Evolutionary conservation across 2,113 vertebrate genomes (phyloP).

Genomic region (Ramphastos sulfuratus): DNA sequence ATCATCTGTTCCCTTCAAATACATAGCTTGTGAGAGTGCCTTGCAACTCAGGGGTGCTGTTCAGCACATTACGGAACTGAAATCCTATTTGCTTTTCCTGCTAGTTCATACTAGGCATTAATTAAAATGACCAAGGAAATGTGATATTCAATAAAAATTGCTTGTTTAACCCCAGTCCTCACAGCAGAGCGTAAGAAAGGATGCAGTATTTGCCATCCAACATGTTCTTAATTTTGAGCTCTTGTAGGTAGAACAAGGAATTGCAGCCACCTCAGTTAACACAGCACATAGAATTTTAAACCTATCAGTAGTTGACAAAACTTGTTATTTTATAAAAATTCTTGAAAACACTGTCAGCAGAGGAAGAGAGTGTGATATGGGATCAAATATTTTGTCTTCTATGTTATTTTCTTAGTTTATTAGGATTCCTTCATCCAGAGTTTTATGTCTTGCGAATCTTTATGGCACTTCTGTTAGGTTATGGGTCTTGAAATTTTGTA

Average conservation of each 20-base stretch:
- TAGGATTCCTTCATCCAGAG: not conserved
- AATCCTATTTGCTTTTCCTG: not conserved
- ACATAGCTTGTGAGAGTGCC: not conserved
- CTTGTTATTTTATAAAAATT: not conserved
- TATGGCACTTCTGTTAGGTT: not conserved
- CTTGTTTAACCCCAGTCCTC: not conserved
- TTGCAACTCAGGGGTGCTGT: not conserved
- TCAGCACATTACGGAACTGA: not conserved
- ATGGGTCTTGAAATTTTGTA: not conserved
- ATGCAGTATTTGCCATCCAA: not conserved
- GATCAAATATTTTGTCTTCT: not conserved
- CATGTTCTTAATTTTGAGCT: not conserved
- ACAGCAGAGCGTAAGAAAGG: not conserved
- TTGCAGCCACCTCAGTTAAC: not conserved
- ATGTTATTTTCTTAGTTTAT: not conserved
- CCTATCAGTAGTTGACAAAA: not conserved
- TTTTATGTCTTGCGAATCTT: not conserved
- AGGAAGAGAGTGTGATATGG: not conserved
- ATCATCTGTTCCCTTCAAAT: not conserved
- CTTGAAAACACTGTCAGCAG: not conserved
- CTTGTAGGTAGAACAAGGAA: not conserved
- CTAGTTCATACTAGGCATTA: not conserved
- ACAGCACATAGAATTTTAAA: not conserved
- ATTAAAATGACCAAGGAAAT: not conserved
- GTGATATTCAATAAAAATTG: not conserved